phyloP scores from a whole-genome alignment of 2,113 vertebrate species.

The Recurvirostra avosetta region DNA sequence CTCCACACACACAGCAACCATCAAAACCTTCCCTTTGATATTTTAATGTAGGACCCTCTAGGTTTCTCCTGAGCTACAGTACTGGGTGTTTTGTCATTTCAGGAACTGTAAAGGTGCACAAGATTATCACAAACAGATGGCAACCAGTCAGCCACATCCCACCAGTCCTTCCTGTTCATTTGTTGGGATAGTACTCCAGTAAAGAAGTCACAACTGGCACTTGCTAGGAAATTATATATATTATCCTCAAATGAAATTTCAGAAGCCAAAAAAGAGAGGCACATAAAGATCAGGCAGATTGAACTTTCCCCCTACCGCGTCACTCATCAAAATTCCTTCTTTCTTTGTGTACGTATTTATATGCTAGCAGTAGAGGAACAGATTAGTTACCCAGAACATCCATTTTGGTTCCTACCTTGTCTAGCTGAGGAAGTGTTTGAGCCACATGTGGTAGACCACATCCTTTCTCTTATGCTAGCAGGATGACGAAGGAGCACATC shows the following conservation, averaged over 20 bases:
- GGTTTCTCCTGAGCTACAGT: not conserved
- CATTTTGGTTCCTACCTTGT: conserved; percentile 59
- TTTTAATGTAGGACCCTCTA: not conserved
- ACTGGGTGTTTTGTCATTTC: not conserved
- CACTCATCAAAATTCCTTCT: not conserved
- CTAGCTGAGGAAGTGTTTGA: conserved; percentile 60
- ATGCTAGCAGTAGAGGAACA: conserved; percentile 7
- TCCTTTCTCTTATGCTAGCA: conserved; percentile 53
- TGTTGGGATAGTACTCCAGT: not conserved
- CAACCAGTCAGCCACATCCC: not conserved
- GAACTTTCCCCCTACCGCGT: not conserved
- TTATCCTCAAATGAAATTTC: not conserved
- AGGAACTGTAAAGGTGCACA: not conserved
- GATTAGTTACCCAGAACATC: conserved; percentile 42
- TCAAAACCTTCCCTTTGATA: not conserved
- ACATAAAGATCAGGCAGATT: not conserved
- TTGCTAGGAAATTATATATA: not conserved
- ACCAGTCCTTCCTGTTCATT: not conserved
- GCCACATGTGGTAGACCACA: conserved; percentile 61
- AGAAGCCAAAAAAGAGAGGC: not conserved
- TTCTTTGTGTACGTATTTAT: not conserved
- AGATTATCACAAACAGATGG: conserved; percentile 30
- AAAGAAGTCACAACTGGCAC: not conserved
- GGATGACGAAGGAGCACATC: conserved; percentile 73
- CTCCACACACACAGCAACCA: not conserved